Evolutionary conservation across 2,797 vertebrate species (phyloP).

Genomic region (Sylvia borin): DNA sequence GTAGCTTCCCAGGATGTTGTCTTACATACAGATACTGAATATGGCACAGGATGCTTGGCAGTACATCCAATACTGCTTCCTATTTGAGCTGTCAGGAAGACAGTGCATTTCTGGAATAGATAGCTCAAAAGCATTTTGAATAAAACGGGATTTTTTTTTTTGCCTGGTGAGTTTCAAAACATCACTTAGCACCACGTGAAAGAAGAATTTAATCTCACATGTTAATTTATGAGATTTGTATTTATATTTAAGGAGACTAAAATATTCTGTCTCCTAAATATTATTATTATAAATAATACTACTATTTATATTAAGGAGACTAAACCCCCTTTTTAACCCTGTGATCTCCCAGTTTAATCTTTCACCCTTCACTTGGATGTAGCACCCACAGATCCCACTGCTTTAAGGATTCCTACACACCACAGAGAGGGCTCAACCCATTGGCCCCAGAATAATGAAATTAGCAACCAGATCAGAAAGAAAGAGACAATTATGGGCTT

Average conservation of each 20-base stretch:
- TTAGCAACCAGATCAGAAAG: background rate
- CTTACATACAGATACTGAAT: background rate
- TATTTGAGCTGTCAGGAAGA: background rate
- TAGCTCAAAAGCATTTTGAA: background rate
- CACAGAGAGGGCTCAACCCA: background rate
- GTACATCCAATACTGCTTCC: background rate
- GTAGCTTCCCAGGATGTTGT: background rate
- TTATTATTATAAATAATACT: too few relatives aligned
- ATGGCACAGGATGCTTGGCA: background rate
- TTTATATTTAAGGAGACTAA: background rate
- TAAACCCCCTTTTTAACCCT: background rate
- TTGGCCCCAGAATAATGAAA: background rate
- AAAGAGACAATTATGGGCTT: background rate
- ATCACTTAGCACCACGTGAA: background rate
- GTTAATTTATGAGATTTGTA: background rate
- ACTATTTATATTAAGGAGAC: background rate
- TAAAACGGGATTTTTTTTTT: background rate
- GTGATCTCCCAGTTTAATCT: background rate
- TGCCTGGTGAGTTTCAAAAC: background rate
- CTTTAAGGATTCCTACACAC: background rate
- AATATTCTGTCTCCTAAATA: too few relatives aligned
- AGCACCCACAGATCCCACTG: background rate
- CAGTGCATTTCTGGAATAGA: background rate
- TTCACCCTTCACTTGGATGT: background rate
- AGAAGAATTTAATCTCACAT: background rate